Evolutionary conservation across 2,113 vertebrate genomes (phyloP).

Genomic region (Eptesicus fuscus): DNA sequence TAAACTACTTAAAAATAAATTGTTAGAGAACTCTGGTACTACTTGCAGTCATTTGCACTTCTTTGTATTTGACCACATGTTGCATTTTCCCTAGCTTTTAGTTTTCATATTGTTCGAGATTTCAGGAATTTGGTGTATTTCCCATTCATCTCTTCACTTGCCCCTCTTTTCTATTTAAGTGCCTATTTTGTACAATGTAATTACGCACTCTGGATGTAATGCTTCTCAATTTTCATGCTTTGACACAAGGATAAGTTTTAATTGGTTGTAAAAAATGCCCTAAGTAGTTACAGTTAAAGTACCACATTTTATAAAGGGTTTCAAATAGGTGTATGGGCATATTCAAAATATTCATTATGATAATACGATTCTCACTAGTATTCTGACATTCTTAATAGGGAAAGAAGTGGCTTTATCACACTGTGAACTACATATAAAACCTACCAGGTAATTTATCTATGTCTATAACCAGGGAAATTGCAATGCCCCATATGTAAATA

Average conservation of each 20-base stretch:
- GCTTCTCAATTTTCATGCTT: neutral
- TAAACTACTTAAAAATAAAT: conserved; percentile 18
- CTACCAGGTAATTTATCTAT: neutral
- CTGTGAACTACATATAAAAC: neutral
- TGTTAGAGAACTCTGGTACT: neutral
- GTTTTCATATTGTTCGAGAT: conserved; percentile 15
- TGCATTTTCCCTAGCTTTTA: neutral
- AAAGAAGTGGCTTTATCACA: conserved; percentile 31
- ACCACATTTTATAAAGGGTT: neutral
- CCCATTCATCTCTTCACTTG: neutral
- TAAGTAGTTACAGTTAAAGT: neutral
- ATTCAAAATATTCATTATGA: neutral
- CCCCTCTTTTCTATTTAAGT: neutral
- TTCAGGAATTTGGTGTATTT: neutral
- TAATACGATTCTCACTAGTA: neutral
- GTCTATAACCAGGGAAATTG: neutral
- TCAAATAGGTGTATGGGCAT: neutral
- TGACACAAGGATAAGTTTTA: neutral
- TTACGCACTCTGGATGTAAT: neutral
- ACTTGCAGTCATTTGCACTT: neutral
- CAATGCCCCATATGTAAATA: neutral
- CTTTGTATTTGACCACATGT: neutral
- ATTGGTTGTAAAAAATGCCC: neutral
- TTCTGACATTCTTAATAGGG: neutral
- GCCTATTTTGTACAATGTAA: neutral